A percentile compares a stretch with the other conserved stretches of the same genome.
These are phyloP conservation scores for Trichogramma pretiosum DNA, from an alignment of 1,140 invertebrate species.

Conservation along the genomic window DNA sequence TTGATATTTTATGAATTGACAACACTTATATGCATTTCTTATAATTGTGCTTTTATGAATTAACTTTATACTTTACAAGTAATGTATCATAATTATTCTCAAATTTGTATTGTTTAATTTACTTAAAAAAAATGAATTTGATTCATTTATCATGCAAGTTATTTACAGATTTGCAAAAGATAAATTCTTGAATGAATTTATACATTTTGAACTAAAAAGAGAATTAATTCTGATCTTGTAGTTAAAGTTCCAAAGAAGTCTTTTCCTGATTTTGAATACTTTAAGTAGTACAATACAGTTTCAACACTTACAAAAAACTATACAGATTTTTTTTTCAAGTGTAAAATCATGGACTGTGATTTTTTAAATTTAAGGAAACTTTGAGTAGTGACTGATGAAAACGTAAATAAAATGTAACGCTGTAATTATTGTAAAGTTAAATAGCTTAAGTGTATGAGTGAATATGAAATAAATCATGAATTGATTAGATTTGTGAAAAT, in stretches of 20 bases:
- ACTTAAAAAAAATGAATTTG: too few species aligned
- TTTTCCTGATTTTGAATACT: conserved; percentile 12
- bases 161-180: neutral
- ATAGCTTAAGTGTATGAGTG: conserved; percentile 10
- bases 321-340: conserved; percentile 8
- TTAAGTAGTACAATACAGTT: conserved; percentile 8
- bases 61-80: too few species aligned
- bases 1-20: too few species aligned
- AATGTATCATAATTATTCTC: too few species aligned
- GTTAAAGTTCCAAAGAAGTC: conserved; percentile 4
- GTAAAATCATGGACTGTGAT: conserved; percentile 20
- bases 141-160: too few species aligned
- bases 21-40: too few species aligned
- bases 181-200: neutral
- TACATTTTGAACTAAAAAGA: conserved; percentile 1
- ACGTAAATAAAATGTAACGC: conserved; percentile 5
- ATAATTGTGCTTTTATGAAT: too few species aligned
- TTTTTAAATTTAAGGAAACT: conserved; percentile 17
- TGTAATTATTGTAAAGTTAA: conserved; percentile 21
- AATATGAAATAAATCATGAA: conserved; percentile 11
- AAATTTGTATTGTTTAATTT: too few species aligned
- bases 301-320: conserved; percentile 5
- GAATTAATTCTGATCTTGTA: neutral
- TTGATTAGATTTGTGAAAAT: conserved; percentile 3
- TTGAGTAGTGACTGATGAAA: conserved; percentile 7